Conservation (phyloP, 2,113 vertebrate species). For the Hemibagrus wyckioides region DNA sequence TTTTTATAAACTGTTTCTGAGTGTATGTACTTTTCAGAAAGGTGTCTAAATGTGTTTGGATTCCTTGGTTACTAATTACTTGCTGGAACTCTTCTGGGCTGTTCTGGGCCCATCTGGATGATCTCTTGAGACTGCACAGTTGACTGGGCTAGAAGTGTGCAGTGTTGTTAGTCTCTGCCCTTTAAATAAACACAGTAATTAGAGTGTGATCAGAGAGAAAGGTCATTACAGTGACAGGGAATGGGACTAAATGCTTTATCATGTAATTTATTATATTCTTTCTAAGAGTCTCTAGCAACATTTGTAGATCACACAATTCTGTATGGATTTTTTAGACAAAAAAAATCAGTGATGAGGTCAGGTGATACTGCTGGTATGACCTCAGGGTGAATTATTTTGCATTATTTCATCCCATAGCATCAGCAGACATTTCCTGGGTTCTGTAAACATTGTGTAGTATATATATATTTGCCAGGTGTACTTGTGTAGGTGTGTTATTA, state of each 20-base stretch:
- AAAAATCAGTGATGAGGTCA: not conserved
- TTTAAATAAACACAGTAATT: slow-evolving; percentile 28
- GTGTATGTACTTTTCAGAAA: not conserved
- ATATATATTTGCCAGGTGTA: not conserved
- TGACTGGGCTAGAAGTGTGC: slow-evolving; percentile 21
- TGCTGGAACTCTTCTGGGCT: slow-evolving; percentile 6
- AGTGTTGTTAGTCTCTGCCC: slow-evolving; percentile 13
- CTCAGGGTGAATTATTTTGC: not conserved
- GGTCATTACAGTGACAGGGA: not conserved
- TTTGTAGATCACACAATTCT: not conserved
- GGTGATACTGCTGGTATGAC: not conserved
- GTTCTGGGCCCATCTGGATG: slow-evolving; percentile 15
- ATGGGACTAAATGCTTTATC: not conserved
- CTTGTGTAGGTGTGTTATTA: not conserved
- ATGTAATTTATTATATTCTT: not conserved
- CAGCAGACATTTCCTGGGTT: not conserved
- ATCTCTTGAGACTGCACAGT: slow-evolving; percentile 12
- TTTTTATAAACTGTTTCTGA: not conserved
- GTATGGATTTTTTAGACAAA: not conserved
- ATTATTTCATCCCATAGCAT: not conserved
- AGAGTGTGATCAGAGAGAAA: slow-evolving; percentile 16
- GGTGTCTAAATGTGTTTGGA: not conserved
- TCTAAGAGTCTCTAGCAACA: not conserved
- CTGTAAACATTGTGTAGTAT: not conserved
- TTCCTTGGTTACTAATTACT: slow-evolving; percentile 19